phyloP scores from a whole-genome alignment of 2,113 vertebrate genomes.

The Campylomormyrus tamandua region DNA sequence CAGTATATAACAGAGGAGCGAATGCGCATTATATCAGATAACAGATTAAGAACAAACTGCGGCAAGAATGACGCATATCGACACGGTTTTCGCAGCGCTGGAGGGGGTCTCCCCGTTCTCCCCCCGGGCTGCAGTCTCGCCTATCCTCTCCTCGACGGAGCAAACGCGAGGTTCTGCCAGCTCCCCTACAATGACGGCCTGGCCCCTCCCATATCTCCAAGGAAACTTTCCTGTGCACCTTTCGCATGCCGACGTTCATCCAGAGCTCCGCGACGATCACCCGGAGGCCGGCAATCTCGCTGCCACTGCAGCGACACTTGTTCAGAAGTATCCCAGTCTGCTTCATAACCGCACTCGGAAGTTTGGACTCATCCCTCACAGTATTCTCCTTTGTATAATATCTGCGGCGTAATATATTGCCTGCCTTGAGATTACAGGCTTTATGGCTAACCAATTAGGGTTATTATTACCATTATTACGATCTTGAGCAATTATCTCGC shows the following conservation, averaged over 20 bases:
- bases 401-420: background rate
- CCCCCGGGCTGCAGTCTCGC: background rate
- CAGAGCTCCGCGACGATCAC: conserved; percentile 42
- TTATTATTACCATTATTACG: background rate
- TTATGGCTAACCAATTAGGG: background rate
- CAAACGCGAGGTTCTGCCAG: background rate
- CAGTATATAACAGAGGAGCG: background rate
- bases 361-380: background rate
- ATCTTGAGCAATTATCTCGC: background rate
- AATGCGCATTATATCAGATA: background rate
- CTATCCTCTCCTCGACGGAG: background rate
- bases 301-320: conserved; percentile 12
- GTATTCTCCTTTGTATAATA: background rate
- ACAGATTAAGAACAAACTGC: background rate
- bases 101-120: background rate
- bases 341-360: background rate
- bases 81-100: background rate
- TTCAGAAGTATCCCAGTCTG: background rate
- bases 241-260: conserved; percentile 28
- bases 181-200: background rate
- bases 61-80: background rate
- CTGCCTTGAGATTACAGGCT: background rate
- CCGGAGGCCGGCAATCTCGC: conserved; percentile 16
- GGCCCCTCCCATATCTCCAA: background rate
- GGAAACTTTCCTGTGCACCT: background rate